phyloP scores from a whole-genome alignment of 2,113 vertebrate species.

The Pithys albifrons region DNA sequence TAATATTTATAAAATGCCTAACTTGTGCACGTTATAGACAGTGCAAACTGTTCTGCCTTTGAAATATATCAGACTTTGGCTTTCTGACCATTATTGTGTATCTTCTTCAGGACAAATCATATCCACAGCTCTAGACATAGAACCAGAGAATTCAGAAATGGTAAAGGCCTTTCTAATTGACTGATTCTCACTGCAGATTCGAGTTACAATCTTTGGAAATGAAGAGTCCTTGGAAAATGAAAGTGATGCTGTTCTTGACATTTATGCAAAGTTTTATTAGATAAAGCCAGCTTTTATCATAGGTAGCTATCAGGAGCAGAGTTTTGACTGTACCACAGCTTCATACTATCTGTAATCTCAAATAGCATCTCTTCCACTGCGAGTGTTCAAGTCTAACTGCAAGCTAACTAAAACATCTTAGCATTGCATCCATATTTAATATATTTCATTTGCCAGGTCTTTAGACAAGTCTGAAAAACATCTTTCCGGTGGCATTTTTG shows the following conservation, averaged over 20 bases:
- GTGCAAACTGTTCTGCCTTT: background rate
- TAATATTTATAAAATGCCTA: slow-evolving; percentile 18
- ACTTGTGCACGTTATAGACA: background rate
- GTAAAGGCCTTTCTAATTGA: background rate
- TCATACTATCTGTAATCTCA: background rate
- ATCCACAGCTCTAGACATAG: background rate
- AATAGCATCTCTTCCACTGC: background rate
- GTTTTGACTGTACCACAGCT: background rate
- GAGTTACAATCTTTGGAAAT: background rate
- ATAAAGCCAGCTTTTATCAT: background rate
- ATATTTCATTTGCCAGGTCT: background rate
- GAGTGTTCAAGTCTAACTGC: background rate
- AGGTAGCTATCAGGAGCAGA: background rate
- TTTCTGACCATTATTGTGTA: background rate
- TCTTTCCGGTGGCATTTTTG: slow-evolving; percentile 13
- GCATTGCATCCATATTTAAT: background rate
- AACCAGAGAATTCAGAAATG: background rate
- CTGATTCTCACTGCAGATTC: background rate
- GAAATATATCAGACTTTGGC: background rate
- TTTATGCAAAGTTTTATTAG: background rate
- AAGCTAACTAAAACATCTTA: background rate
- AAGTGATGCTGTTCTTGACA: background rate
- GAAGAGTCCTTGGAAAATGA: background rate
- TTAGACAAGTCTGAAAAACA: background rate
- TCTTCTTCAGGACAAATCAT: background rate